phyloP scores from a whole-genome alignment of 1,140 invertebrate species.

The Rhopalosiphum maidis region DNA sequence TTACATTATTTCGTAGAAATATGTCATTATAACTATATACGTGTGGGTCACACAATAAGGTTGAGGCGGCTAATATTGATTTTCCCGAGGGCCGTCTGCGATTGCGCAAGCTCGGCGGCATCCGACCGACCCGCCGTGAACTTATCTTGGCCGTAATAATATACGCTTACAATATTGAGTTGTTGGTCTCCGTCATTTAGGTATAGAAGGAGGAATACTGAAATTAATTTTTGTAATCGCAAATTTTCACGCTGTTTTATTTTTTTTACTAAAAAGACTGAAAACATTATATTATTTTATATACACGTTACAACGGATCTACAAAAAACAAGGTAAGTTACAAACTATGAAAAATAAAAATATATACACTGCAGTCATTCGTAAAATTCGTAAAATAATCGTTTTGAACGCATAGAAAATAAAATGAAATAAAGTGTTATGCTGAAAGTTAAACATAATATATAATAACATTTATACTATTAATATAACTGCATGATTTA shows the following conservation, averaged over 20 bases:
- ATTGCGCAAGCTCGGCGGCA: background rate
- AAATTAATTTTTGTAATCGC: background rate
- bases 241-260: background rate
- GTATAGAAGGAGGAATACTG: background rate
- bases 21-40: background rate
- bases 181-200: constrained; percentile 3
- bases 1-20: background rate
- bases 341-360: background rate
- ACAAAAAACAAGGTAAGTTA: background rate
- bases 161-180: constrained; percentile 4
- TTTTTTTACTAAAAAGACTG: background rate
- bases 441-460: background rate
- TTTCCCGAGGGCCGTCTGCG: background rate
- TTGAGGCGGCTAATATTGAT: constrained; percentile 24
- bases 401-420: background rate
- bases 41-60: background rate
- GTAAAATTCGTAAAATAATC: background rate
- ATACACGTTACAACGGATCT: background rate
- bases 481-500: background rate
- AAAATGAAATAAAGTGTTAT: background rate
- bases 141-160: background rate
- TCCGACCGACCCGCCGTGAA: constrained; percentile 26
- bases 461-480: background rate
- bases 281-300: background rate
- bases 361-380: background rate